Evolutionary conservation across 2,797 vertebrate genomes (phyloP), one percentile per base, ranked within the genome.

Genomic region (Mormyrus hasselquistii): DNA sequence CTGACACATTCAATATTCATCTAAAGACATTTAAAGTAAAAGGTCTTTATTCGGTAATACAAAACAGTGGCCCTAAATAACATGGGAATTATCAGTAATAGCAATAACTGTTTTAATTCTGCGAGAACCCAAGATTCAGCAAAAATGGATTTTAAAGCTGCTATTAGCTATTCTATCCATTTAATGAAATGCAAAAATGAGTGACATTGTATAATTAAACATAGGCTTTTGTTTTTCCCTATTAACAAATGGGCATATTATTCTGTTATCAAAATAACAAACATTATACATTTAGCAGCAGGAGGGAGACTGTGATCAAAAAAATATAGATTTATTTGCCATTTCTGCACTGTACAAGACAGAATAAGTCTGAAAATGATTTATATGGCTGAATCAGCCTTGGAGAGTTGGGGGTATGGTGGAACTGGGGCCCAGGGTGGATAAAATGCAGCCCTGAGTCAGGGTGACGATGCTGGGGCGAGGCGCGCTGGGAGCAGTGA

Each of bases 221-320:
- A 7, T 86, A 34, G 84, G 52, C 49, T 55, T 57, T 52, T 86
- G 29, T 86, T 86, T 52, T 86, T 86, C 25, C 52, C 16, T 34
- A 86, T 86, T 86, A 86, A 55, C 84, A 57, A 86, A 86, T 86
- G 84, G 47, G 84, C 29, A 57, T 86, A 38, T 53, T 86, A 86
- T 55, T 55, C 49, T 86, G 22, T 14, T 86, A 25, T 29, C 22
- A 85, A 86, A 55, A 86, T 86, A 25, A 55, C 16, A 53, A 86
- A 86, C 57, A 86, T 83, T 83, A 10, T 86, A 86, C 84, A 86
- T 55, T 53, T 86, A 50, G 29, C 84, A 86, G 84, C 84, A 86
- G 84, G 52, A 57, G 52, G 25, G 49, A 38, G 29, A 86, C 8
- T 55, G 52, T 86, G 29, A 12, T 55, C 49, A 16, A 19, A 53